Evolutionary conservation across 1,140 invertebrate genomes (phyloP).

Genomic region (Eubasilissa regina): DNA sequence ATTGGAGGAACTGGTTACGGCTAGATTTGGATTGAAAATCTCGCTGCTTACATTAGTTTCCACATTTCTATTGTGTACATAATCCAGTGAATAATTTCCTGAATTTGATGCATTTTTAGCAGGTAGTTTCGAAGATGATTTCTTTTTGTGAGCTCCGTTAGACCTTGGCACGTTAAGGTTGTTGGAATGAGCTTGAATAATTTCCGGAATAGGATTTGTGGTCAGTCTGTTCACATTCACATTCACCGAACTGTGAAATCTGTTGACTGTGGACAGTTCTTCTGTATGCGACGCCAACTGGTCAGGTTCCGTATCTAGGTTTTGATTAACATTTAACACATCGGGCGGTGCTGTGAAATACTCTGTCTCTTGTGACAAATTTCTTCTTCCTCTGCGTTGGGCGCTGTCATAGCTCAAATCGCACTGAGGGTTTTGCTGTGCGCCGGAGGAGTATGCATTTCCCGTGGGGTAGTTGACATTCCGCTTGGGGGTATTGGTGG

Average conservation of each 20-base stretch:
- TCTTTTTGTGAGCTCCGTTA: constrained; percentile 64
- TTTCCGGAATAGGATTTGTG: constrained; percentile 65
- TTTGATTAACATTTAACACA: constrained; percentile 72
- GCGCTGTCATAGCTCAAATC: constrained; percentile 54
- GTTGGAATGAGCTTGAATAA: constrained; percentile 67
- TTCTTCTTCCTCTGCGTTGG: constrained; percentile 60
- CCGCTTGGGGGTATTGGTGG: constrained; percentile 65
- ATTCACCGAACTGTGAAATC: constrained; percentile 59
- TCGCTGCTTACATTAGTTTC: constrained; percentile 65
- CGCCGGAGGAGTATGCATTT: constrained; percentile 28
- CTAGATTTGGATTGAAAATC: constrained; percentile 66
- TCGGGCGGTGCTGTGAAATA: constrained; percentile 70
- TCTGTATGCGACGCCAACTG: constrained; percentile 51
- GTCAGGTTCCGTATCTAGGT: constrained; percentile 61
- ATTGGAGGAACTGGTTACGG: constrained; percentile 65
- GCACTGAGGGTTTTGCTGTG: constrained; percentile 53
- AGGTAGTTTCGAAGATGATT: constrained; percentile 68
- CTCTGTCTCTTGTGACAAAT: constrained; percentile 66
- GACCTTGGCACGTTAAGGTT: constrained; percentile 64
- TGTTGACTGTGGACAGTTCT: constrained; percentile 56
- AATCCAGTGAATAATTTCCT: constrained; percentile 65
- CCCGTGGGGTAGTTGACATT: constrained; percentile 62
- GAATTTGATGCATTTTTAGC: constrained; percentile 67
- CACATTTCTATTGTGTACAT: constrained; percentile 66
- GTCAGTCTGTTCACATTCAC: constrained; percentile 65